A percentile compares a stretch with the other conserved stretches of the same genome.
phyloP scores from a whole-genome alignment of 2,888 invertebrate species.

The Callinectes sapidus region DNA sequence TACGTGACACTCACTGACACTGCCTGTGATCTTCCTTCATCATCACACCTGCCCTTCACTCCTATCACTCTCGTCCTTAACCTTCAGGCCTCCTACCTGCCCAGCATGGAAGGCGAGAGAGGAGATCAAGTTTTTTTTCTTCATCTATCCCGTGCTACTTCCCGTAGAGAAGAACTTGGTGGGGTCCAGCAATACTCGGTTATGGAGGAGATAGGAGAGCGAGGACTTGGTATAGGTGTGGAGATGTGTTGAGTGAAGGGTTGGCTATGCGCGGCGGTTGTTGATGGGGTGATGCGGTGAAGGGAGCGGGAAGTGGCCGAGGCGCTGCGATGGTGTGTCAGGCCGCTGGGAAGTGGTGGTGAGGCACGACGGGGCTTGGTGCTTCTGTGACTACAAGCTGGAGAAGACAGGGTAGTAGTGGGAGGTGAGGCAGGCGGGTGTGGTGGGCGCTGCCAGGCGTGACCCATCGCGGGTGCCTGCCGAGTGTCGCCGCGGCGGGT shows the following conservation, averaged over 20 bases:
- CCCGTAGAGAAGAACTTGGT: not conserved
- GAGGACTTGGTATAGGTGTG: not conserved
- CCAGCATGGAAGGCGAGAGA: not conserved
- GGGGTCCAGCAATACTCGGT: not conserved
- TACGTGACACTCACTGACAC: not conserved
- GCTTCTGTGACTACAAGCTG: not conserved
- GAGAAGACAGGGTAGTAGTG: not conserved
- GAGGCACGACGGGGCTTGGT: not conserved
- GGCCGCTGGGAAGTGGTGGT: not conserved
- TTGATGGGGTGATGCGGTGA: not conserved
- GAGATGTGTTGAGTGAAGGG: not conserved
- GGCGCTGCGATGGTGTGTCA: not conserved
- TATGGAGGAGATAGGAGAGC: not conserved
- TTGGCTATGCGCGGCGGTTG: not conserved
- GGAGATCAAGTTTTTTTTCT: not conserved
- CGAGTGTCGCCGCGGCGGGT: not conserved
- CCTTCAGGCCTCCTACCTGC: not conserved
- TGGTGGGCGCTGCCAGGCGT: not conserved
- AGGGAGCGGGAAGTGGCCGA: not conserved
- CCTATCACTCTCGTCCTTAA: not conserved
- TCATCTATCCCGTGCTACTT: not conserved
- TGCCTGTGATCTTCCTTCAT: not conserved
- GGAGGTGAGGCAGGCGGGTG: not conserved
- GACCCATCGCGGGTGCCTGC: not conserved
- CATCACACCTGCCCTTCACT: not conserved